These are phyloP conservation scores for Caenorhabditis plicata DNA, from an alignment of 2,888 invertebrate genomes.

Conservation along the genomic window DNA sequence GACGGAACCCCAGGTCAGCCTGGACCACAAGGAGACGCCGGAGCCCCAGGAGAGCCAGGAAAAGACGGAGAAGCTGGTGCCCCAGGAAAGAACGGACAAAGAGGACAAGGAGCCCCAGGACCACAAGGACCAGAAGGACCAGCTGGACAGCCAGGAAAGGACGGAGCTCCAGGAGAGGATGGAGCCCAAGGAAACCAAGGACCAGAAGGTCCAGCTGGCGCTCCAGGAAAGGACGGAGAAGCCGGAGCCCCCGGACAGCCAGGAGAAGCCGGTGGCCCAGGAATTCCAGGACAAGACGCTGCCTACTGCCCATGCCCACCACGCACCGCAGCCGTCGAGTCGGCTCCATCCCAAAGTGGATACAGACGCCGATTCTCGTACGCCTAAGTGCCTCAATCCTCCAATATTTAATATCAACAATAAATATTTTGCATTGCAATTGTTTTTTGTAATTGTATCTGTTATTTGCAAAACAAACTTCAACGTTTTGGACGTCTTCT, in stretches of 20 bases:
- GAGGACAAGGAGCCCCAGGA: conserved; percentile 50
- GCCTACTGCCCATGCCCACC: conserved; percentile 52
- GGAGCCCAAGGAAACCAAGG: conserved; percentile 46
- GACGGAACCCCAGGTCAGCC: conserved; percentile 41
- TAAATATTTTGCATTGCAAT: too few species aligned
- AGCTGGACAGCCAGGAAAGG: conserved; percentile 41
- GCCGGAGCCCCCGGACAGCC: conserved; percentile 46
- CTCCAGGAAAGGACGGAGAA: conserved; percentile 46
- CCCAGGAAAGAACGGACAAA: conserved; percentile 45
- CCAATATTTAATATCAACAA: too few species aligned
- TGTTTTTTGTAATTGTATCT: too few species aligned
- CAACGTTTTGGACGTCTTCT: too few species aligned
- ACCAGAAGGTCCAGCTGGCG: conserved; percentile 45
- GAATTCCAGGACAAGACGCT: conserved; percentile 45
- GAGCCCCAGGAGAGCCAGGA: conserved; percentile 43
- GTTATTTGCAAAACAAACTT: too few species aligned
- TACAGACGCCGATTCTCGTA: conserved; percentile 42
- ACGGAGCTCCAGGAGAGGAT: conserved; percentile 41
- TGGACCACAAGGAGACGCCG: conserved; percentile 44
- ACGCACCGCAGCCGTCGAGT: conserved; percentile 46
- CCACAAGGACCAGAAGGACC: conserved; percentile 42
- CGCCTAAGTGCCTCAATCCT: conserved; percentile 27
- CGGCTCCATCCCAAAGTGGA: conserved; percentile 27
- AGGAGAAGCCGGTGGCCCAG: conserved; percentile 39
- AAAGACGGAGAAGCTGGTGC: conserved; percentile 41